A percentile compares a stretch with the other conserved stretches of the same genome.
These are phyloP conservation scores for Colius striatus DNA, from an alignment of 2,113 vertebrate genomes.

Conservation along the genomic window DNA sequence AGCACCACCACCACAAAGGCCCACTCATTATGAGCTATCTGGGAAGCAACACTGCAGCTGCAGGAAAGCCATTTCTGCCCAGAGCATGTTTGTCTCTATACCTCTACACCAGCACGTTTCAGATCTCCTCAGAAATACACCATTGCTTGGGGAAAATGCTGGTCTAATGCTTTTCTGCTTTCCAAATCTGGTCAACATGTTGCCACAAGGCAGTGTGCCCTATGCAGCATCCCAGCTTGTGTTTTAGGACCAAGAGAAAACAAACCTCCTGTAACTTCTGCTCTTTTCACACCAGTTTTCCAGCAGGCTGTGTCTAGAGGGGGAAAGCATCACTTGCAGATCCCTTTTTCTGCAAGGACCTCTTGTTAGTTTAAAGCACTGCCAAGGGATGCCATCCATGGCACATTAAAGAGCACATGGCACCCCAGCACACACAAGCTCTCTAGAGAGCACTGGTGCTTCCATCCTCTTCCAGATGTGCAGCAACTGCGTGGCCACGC, in stretches of 20 bases:
- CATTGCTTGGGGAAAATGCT: not conserved
- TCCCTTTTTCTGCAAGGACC: not conserved
- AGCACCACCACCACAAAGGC: not conserved
- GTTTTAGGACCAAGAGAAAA: not conserved
- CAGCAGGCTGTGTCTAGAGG: fast-evolving
- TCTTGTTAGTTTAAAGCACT: not conserved
- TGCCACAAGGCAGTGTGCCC: not conserved
- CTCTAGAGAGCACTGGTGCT: not conserved
- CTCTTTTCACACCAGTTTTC: not conserved
- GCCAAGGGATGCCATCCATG: not conserved
- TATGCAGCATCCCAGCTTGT: not conserved
- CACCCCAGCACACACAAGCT: not conserved
- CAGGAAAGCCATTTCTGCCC: not conserved
- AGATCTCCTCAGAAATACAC: not conserved
- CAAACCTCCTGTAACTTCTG: not conserved
- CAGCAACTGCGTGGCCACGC: not conserved
- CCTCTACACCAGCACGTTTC: not conserved
- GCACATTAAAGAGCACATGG: not conserved
- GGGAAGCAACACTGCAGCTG: not conserved
- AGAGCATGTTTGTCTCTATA: not conserved
- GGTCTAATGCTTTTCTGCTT: not conserved
- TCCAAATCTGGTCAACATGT: not conserved
- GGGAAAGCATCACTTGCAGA: not conserved
- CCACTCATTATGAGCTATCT: not conserved
- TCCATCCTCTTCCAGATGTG: not conserved